Base-by-base conservation (phyloP, 2,113 vertebrate genomes). In the Syngnathoides biaculeatus region DNA sequence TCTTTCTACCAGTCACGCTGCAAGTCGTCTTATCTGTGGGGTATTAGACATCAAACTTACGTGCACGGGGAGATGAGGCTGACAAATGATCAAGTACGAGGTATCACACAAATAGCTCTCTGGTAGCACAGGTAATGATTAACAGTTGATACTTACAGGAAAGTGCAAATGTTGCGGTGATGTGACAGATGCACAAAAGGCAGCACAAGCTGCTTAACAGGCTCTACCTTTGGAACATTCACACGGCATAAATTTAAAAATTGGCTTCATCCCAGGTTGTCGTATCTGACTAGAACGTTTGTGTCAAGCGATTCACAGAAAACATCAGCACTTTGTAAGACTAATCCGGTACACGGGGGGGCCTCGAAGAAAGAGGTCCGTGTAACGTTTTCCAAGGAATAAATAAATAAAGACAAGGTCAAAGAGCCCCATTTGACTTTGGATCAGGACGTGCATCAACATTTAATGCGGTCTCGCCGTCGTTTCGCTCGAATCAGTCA, bases 121-220 rank as follows among this genome's bases (percentile, higher is more conserved):
- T 86, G 84, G 81, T 84, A 84, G 58, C 78, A 84, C 81, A 71
- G 78, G 76, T 88, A 81, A 88, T 87, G 85, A 84, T 84, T 68
- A 72, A 64, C 5, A 5, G 27, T 15, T 24, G 58, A 72, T 73
- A 86, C 81, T 80, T 87, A 82, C 75, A 83, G 77, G 48, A 78
- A 68, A 65, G 48, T 65, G 73, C 53, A 40, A 65, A 58, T 42
- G 65, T 78, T 73, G 52, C 65, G 76, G 75, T 71, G 17, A 57
- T 57, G 62, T 74, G 79, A 70, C 43, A 69, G 69, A 69, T 65
- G 57, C 69, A 63, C 71, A 50, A 68, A 65, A 70, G 48, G 63
- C 58, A 69, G 69, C 64, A 80, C 68, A 15, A 24, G 17, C 13
- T 6, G 26, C 26, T 17, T 17, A 30, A 15, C 27, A 27, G 26